These are phyloP conservation scores for Coregonus suidteri DNA, from an alignment of 2,797 vertebrate species.

Conservation along the genomic window DNA sequence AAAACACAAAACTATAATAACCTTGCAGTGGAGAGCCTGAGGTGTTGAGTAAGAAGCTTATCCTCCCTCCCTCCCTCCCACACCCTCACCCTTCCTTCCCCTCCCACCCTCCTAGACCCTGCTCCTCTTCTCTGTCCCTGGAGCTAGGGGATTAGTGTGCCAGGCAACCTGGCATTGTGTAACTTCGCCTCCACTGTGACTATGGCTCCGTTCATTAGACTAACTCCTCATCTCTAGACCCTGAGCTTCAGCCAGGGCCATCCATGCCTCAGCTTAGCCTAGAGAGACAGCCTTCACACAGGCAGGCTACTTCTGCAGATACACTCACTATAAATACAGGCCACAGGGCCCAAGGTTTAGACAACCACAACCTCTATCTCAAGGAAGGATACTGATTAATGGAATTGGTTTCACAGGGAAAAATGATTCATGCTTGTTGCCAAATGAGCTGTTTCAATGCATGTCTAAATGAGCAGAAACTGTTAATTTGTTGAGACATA, in stretches of 20 bases:
- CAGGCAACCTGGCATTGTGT: constrained; percentile 47
- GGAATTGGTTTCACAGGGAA: neutral
- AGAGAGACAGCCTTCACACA: constrained; percentile 1
- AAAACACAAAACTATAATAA: no score
- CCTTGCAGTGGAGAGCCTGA: no score
- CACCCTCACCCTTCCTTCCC: constrained; percentile 44
- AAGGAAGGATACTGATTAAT: neutral
- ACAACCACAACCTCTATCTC: neutral
- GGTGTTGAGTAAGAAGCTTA: no score
- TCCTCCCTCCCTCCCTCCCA: constrained; percentile 5
- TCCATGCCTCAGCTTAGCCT: constrained; percentile 30
- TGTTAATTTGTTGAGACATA: neutral
- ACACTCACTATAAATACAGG: neutral
- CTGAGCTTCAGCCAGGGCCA: constrained; percentile 5
- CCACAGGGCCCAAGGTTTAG: neutral
- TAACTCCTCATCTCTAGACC: constrained; percentile 17
- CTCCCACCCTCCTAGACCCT: constrained; percentile 20
- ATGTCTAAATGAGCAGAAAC: neutral
- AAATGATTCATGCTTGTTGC: neutral
- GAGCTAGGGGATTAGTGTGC: constrained; percentile 54
- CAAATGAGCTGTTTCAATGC: neutral
- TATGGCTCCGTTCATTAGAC: neutral
- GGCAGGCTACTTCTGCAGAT: neutral
- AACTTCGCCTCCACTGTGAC: constrained; percentile 20
- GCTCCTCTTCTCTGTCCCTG: constrained; percentile 26